phyloP scores from a whole-genome alignment of 2,113 vertebrate species.

The Elephas maximus region DNA sequence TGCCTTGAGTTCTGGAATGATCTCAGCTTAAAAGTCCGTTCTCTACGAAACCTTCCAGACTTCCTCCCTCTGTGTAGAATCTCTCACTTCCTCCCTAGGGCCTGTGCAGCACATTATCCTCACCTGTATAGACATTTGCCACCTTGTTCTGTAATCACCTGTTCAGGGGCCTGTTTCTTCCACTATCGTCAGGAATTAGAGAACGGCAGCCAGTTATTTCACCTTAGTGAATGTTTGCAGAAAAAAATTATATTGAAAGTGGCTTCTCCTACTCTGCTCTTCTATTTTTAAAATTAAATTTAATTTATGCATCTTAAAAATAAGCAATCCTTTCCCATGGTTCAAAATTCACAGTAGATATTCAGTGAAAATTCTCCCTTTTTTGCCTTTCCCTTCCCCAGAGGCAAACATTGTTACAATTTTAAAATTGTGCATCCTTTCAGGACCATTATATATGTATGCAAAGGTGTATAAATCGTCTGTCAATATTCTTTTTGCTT shows the following conservation, averaged over 20 bases:
- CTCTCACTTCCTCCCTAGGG: background rate
- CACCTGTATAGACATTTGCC: background rate
- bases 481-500: background rate
- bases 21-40: background rate
- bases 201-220: background rate
- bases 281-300: slow-evolving; percentile 79
- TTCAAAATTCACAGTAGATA: slow-evolving; percentile 62
- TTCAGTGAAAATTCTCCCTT: slow-evolving; percentile 57
- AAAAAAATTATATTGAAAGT: slow-evolving; percentile 55
- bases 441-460: background rate
- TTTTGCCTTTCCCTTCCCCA: slow-evolving; percentile 53
- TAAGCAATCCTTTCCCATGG: slow-evolving; percentile 41
- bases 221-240: slow-evolving; percentile 24
- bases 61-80: background rate
- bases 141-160: background rate
- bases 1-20: background rate
- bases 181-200: background rate
- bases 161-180: background rate
- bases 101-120: background rate
- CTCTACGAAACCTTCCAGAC: background rate
- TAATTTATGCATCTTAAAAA: slow-evolving; percentile 79
- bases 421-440: slow-evolving; percentile 55
- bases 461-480: background rate
- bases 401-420: slow-evolving; percentile 48
- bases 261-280: slow-evolving; percentile 39